phyloP scores from a whole-genome alignment of 2,797 vertebrate genomes.

The Centroberyx gerrardi region DNA sequence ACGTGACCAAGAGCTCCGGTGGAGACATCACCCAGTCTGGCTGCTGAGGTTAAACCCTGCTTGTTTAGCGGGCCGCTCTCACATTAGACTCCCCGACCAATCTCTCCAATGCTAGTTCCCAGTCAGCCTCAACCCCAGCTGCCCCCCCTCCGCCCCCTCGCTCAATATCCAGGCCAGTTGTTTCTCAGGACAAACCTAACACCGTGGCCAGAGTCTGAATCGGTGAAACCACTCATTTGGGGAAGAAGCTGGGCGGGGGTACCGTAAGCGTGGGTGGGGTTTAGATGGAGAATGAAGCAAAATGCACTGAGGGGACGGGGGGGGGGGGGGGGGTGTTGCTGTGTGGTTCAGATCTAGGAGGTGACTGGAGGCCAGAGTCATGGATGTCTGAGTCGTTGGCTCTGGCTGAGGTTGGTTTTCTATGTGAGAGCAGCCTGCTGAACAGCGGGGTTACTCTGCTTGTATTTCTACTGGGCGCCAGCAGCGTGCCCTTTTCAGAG shows the following conservation, averaged over 20 bases:
- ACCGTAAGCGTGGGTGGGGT: no score
- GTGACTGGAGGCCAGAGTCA: constrained; percentile 4
- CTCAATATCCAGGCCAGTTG: constrained; percentile 31
- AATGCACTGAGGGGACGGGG: no score
- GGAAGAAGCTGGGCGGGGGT: constrained; percentile 7
- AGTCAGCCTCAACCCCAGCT: constrained; percentile 7
- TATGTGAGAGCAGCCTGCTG: constrained; percentile 79
- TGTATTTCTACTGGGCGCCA: constrained; percentile 41
- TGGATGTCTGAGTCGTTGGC: neutral
- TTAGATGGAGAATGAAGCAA: no score
- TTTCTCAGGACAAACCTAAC: constrained; percentile 61
- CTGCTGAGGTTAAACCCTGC: constrained; percentile 99
- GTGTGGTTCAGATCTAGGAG: constrained; percentile 16
- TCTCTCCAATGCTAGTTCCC: constrained; percentile 1
- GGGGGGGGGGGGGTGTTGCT: neutral
- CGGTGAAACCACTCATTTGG: neutral
- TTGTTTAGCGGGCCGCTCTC: constrained; percentile 85
- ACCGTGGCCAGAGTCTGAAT: constrained; percentile 9
- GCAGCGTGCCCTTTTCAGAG: constrained; percentile 75
- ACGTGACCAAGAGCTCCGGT: constrained; percentile 93
- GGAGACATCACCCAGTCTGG: constrained; percentile 89
- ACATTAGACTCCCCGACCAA: constrained; percentile 19
- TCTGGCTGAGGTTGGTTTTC: constrained; percentile 14
- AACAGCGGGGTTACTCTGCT: constrained; percentile 88
- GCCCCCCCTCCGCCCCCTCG: constrained; percentile 16